Conservation (phyloP, 2,113 vertebrate species). For the Gavia stellata region DNA sequence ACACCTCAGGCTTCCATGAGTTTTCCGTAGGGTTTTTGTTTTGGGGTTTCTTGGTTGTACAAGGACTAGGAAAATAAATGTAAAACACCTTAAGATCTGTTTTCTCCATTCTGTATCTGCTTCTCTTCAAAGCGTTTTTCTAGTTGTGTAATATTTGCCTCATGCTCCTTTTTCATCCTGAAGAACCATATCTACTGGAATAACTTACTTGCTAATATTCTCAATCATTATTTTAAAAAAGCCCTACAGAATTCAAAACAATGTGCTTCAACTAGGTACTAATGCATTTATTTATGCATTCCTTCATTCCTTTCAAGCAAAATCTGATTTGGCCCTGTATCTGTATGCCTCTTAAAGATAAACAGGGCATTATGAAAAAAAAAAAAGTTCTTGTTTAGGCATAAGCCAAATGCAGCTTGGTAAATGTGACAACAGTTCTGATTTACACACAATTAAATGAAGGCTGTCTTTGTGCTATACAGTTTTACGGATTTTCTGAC, state of each 20-base stretch:
- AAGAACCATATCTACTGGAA: not conserved
- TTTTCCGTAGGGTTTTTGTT: not conserved
- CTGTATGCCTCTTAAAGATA: not conserved
- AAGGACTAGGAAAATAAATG: not conserved
- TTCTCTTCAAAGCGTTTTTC: not conserved
- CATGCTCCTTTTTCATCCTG: not conserved
- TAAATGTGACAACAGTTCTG: not conserved
- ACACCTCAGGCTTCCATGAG: not conserved
- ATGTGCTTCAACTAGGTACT: not conserved
- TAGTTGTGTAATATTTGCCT: not conserved
- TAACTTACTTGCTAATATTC: not conserved
- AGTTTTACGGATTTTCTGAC: not conserved
- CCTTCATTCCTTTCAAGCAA: not conserved
- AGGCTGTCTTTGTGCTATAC: not conserved
- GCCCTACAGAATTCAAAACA: not conserved
- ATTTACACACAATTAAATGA: not conserved
- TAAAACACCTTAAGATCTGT: not conserved
- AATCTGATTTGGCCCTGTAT: constrained; percentile 33
- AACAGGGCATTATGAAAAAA: not conserved
- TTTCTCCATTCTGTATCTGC: not conserved
- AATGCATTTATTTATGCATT: constrained; percentile 28
- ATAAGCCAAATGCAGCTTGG: not conserved
- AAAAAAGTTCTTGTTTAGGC: not conserved
- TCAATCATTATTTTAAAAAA: not conserved
- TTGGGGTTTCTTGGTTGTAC: not conserved